These are phyloP conservation scores for Macroglossus sobrinus DNA, from an alignment of 2,113 vertebrate species.

Conservation along the genomic window DNA sequence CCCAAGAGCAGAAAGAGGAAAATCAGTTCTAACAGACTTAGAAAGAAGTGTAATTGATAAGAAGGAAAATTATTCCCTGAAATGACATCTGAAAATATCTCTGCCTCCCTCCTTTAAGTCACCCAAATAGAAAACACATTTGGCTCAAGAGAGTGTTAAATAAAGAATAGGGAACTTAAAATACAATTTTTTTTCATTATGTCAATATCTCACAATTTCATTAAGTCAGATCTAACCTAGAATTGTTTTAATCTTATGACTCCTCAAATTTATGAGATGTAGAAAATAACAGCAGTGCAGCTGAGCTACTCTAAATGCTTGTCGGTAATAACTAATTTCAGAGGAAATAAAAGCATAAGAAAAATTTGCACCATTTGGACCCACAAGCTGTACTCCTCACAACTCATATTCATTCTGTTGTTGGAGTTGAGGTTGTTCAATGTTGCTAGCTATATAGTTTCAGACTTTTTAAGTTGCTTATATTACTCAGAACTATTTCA, in stretches of 20 bases:
- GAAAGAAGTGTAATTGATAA: slow-evolving; percentile 39
- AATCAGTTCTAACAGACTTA: slow-evolving; percentile 40
- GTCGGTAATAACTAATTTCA: background rate
- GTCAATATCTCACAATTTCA: background rate
- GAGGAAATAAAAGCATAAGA: background rate
- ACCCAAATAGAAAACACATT: slow-evolving; percentile 52
- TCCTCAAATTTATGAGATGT: background rate
- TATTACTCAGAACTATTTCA: background rate
- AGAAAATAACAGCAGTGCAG: background rate
- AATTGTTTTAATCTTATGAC: background rate
- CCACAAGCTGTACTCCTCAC: background rate
- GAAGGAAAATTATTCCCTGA: slow-evolving; percentile 52
- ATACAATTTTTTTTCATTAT: slow-evolving; percentile 34
- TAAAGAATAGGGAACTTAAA: slow-evolving; percentile 25
- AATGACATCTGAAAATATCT: slow-evolving; percentile 60
- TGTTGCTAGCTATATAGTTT: background rate
- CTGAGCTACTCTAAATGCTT: background rate
- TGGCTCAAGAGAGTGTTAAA: slow-evolving; percentile 27
- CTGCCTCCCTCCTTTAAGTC: slow-evolving; percentile 22
- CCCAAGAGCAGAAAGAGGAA: slow-evolving; percentile 33
- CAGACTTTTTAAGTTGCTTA: background rate
- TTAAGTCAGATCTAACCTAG: background rate
- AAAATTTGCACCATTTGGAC: background rate
- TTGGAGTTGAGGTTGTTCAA: background rate
- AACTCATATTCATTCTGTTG: background rate